Evolutionary conservation across 1,140 invertebrate genomes (phyloP).

Genomic region (Oreohelix idahoensis): DNA sequence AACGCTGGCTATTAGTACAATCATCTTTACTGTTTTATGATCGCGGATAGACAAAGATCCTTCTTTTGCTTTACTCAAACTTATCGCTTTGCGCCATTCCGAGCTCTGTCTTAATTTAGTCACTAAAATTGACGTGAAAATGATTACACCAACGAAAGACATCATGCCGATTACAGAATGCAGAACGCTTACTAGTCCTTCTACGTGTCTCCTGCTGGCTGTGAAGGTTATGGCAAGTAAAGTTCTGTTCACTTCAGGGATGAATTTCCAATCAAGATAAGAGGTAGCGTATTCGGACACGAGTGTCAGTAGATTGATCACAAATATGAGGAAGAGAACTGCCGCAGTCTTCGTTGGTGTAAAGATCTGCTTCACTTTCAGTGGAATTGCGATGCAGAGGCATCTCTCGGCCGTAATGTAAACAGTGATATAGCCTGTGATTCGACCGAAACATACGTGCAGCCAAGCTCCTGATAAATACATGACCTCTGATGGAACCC

Average conservation of each 20-base stretch:
- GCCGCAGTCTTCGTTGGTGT: neutral
- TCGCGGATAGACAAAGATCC: neutral
- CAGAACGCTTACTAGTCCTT: neutral
- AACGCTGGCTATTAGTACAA: neutral
- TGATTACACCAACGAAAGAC: neutral
- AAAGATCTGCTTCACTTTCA: conserved; percentile 18
- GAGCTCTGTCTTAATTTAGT: neutral
- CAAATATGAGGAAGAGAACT: neutral
- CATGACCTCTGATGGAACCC: neutral
- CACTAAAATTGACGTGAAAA: neutral
- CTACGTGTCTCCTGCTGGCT: neutral
- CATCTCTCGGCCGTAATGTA: neutral
- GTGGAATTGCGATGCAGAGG: neutral
- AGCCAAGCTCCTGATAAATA: conserved; percentile 11
- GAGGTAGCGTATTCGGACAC: neutral
- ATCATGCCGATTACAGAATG: neutral
- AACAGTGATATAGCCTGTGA: neutral
- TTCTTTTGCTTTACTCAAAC: neutral
- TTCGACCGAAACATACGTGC: neutral
- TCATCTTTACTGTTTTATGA: conserved; percentile 1
- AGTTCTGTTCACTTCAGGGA: conserved; percentile 1
- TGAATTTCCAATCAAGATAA: neutral
- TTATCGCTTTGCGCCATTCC: neutral
- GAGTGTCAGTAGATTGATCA: neutral
- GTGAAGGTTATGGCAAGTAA: neutral